These are phyloP conservation scores for Syngnathus rostellatus DNA, from an alignment of 2,797 vertebrate genomes.

Conservation along the genomic window DNA sequence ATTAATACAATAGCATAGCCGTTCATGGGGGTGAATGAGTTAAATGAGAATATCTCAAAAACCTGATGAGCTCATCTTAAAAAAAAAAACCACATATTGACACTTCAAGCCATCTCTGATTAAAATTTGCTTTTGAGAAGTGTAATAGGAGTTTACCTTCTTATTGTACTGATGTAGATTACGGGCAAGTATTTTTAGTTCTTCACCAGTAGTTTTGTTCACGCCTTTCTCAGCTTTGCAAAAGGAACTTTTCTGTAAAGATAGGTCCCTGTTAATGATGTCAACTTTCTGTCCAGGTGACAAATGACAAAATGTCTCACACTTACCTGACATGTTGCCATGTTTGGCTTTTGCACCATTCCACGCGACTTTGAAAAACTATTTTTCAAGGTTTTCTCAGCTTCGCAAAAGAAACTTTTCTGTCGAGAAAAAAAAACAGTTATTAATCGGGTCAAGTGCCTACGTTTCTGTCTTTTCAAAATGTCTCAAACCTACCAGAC, in stretches of 20 bases:
- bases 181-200: background rate
- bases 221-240: conserved; percentile 26
- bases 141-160: background rate
- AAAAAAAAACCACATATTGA: too few species aligned
- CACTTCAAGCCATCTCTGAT: too few species aligned
- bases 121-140: too few species aligned
- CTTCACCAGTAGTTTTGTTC: background rate
- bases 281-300: background rate
- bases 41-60: too few species aligned
- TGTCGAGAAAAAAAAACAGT: background rate
- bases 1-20: too few species aligned
- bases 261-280: conserved; percentile 9
- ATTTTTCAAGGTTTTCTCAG: background rate
- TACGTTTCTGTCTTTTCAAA: background rate
- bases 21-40: too few species aligned
- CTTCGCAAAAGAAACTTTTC: background rate
- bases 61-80: too few species aligned
- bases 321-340: too few species aligned
- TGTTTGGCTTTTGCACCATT: too few species aligned
- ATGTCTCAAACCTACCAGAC: conserved; percentile 28
- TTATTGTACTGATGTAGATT: conserved; percentile 9
- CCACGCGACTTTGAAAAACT: too few species aligned
- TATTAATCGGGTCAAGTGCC: background rate
- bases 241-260: background rate
- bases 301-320: too few species aligned